Evolutionary conservation across 2,888 invertebrate species (phyloP), one percentile per base, ranked within the genome.

Genomic region (Aplocera efformata): DNA sequence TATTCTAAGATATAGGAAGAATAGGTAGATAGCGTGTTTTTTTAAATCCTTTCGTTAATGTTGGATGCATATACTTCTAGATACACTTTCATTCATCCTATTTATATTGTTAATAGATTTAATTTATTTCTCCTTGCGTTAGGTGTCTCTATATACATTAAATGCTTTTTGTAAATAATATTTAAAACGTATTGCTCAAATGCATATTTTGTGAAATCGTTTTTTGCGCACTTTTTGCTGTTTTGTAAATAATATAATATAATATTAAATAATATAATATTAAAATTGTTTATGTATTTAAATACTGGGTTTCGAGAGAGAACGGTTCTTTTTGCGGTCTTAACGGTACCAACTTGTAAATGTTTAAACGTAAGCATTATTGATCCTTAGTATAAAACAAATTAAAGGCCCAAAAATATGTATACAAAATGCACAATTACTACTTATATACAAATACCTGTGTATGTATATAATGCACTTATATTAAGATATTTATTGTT

Each of bases 141-240:
- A 50, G 49, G 39, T 31, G 40, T 51, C 48, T 56, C 62, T 60
- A 54, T 50, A 50, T 38, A 42, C 76, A 75, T 58, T 73, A 71
- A 75, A 72, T 69, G 72, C 76, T 81, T 80, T 78, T 72, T 84
- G 80, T 83, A 84, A 80, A 84, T 81, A 81, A 22, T 75, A 79
- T 74, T 52, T 78, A 79, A n/a, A 80, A 80, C 68, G 73, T 85
- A 83, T 84, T 86, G 86, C 86, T 86, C 86, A 86, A 86, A 85
- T 81, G 85, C 82, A 84, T 86, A 86, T 86, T 86, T 86, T 86
- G 81, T 86, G 86, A 86, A 73, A 77, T 79, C 78, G 79, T 84
- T 85, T 84, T 79, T 83, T 84, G 83, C 78, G 86, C 86, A 86
- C 86, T 85, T 76, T 83, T 85, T 83, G 85, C 85, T 85, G 73